phyloP scores from a whole-genome alignment of 2,888 invertebrate genomes.

The Drosophila meridiana region DNA sequence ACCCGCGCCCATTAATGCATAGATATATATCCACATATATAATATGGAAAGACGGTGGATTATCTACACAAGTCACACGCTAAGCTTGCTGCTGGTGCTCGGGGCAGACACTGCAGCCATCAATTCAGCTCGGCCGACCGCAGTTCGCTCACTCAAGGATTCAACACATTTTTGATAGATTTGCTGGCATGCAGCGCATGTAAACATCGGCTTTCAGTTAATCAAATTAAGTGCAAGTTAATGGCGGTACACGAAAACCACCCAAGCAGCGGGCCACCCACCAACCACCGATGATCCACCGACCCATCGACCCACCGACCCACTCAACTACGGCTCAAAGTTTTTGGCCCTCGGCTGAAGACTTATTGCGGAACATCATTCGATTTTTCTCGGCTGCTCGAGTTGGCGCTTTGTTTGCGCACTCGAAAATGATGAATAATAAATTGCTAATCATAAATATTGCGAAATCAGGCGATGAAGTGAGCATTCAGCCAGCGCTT shows the following conservation, averaged over 20 bases:
- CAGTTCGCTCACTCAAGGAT: not conserved
- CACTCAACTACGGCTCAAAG: constrained; percentile 3
- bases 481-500: constrained; percentile 41
- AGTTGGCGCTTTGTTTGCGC: constrained; percentile 61
- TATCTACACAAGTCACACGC: constrained; percentile 52
- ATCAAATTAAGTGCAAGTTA: constrained; percentile 83
- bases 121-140: constrained; percentile 17
- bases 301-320: not conserved
- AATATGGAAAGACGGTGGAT: constrained; percentile 26
- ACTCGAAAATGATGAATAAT: constrained; percentile 80
- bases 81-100: constrained; percentile 35
- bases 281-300: not conserved
- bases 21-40: constrained; percentile 15
- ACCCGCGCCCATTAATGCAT: not conserved
- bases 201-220: constrained; percentile 80
- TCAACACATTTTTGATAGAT: constrained; percentile 62
- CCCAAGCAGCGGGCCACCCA: not conserved
- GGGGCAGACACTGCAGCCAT: constrained; percentile 43
- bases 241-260: constrained; percentile 51
- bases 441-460: constrained; percentile 83
- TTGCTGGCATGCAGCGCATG: constrained; percentile 67
- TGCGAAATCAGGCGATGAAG: constrained; percentile 76
- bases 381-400: constrained; percentile 34
- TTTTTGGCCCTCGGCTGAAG: constrained; percentile 21
- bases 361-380: constrained; percentile 61